These are phyloP conservation scores for Calidris pygmaea DNA, from an alignment of 2,113 vertebrate species.

Conservation along the genomic window DNA sequence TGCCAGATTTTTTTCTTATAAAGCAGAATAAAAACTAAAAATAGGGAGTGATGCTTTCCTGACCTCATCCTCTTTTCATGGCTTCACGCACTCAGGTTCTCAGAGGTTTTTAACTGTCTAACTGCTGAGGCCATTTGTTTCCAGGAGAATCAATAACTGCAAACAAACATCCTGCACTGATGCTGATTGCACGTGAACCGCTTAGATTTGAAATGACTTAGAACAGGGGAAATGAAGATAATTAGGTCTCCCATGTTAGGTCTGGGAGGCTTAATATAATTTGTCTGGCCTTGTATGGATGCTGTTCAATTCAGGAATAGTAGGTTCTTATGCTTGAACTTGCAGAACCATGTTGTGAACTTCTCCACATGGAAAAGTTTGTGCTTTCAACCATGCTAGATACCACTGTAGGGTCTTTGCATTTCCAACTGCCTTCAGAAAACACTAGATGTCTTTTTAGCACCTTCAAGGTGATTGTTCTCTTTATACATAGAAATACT, in stretches of 20 bases:
- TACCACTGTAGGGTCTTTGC: neutral
- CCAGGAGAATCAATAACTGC: neutral
- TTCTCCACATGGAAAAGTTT: neutral
- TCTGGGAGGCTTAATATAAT: neutral
- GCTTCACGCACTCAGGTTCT: neutral
- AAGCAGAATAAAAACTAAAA: neutral
- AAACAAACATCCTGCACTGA: neutral
- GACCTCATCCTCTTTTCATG: neutral
- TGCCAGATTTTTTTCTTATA: neutral
- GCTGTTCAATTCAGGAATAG: neutral
- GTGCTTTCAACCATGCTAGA: neutral
- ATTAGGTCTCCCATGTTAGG: neutral
- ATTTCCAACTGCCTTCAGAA: neutral
- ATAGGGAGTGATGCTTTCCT: neutral
- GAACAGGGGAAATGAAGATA: neutral
- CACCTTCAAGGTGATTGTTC: neutral
- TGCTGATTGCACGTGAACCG: neutral
- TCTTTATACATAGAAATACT: neutral
- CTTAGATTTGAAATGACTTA: neutral
- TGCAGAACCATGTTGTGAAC: neutral
- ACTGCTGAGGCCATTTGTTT: neutral
- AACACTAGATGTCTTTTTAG: neutral
- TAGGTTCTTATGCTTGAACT: neutral
- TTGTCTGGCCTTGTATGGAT: neutral
- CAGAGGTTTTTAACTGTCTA: neutral